Evolutionary conservation across 2,113 vertebrate species (phyloP), one percentile per base, ranked within the genome.

Genomic region (Ceyx margarethae): DNA sequence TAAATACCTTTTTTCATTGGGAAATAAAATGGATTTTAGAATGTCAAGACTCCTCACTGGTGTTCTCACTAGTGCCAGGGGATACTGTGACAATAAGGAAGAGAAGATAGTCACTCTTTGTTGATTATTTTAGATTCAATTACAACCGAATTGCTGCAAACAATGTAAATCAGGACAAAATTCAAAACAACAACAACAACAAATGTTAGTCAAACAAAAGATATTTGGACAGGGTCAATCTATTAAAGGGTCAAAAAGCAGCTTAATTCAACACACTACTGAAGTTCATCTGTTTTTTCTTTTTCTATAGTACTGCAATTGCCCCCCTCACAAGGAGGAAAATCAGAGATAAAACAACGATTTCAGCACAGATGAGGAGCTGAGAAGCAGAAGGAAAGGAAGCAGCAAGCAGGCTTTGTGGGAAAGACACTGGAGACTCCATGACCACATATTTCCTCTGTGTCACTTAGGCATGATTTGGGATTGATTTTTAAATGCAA

Each of bases 401-500:
- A 94, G 60, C 2, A 4, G 37, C n/a, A 81, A 64, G 22, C 68
- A 85, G 53, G 65, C 6, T 87, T 87, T 92, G 71, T 64, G 84
- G 91, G 67, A 82, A 85, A 91, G 56, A 40, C 46, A 48, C 43
- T 74, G 78, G 64, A 92, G 78, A 46, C 75, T 91, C 60, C 23
- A 6, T 3, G 31, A 56, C 84, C 89, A 87, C 67, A 92, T 33
- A 64, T 77, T 91, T 94, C 87, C 81, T 84, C 31, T 87, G 12
- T 85, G 81, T 80, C 75, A 77, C 45, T 82, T 77, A 62, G 35
- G 28, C 48, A 31, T 23, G 58, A 64, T 2, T 48, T 3, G 43
- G 20, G 64, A 89, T 94, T 80, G 91, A 95, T 92, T 96, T 95
- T 94, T 92, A 90, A 92, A 95, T 87, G 85, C 33, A 80, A 3